Conservation (phyloP, 2,797 vertebrate species). For the Pteropus rufus region DNA sequence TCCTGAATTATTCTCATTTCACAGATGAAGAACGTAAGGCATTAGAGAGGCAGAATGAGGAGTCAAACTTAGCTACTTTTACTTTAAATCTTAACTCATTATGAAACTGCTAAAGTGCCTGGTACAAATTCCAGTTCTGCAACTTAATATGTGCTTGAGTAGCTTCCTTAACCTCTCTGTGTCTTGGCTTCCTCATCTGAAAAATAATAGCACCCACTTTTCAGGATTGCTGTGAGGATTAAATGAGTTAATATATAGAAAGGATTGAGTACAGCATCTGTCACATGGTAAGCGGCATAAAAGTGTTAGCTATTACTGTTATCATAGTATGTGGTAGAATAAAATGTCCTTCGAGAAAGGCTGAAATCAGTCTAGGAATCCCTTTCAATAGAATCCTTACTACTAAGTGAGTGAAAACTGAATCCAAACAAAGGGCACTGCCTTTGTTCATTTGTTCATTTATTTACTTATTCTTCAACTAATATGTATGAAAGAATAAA, state of each 20-base stretch:
- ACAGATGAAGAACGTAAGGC: background rate
- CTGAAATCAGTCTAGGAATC: background rate
- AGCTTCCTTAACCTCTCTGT: background rate
- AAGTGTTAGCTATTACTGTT: background rate
- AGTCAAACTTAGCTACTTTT: background rate
- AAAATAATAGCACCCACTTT: background rate
- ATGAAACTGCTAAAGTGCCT: background rate
- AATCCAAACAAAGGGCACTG: background rate
- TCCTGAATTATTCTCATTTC: constrained; percentile 20
- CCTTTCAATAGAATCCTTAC: background rate
- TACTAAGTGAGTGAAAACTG: constrained; percentile 16
- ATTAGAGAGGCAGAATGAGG: background rate
- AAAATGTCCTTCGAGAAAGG: constrained; percentile 4
- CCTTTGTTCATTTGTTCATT: background rate
- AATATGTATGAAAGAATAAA: background rate
- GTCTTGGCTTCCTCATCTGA: background rate
- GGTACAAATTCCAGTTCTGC: background rate
- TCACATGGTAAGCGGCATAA: background rate
- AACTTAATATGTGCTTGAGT: background rate
- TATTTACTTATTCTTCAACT: background rate
- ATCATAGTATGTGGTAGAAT: constrained; percentile 25
- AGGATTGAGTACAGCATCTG: background rate
- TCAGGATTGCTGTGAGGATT: background rate
- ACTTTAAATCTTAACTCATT: background rate
- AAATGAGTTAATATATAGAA: background rate